phyloP scores from a whole-genome alignment of 2,113 vertebrate species.

The Orcinus orca region DNA sequence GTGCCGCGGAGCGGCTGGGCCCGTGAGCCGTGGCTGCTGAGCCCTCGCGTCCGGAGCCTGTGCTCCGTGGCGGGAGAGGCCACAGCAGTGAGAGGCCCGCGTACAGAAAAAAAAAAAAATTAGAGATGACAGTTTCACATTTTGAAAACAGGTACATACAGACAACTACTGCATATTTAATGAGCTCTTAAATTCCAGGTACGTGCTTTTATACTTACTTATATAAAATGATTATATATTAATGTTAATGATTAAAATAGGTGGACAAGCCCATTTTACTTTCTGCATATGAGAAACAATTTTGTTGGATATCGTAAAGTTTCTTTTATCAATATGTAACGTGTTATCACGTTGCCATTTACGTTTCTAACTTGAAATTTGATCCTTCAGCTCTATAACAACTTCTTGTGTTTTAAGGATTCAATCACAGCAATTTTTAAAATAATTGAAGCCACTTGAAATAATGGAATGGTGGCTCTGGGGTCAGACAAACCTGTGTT shows the following conservation, averaged over 20 bases:
- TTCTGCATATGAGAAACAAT: constrained; percentile 1
- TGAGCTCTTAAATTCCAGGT: background rate
- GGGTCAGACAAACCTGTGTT: constrained; percentile 4
- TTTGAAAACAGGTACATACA: background rate
- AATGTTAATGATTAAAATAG: background rate
- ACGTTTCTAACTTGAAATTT: constrained; percentile 43
- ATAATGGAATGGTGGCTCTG: constrained; percentile 19
- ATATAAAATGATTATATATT: background rate
- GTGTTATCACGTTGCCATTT: constrained; percentile 29
- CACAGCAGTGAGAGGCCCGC: no score
- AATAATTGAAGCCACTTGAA: constrained; percentile 39
- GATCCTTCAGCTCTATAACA: constrained; percentile 19
- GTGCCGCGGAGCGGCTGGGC: no score
- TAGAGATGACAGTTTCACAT: background rate
- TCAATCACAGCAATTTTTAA: background rate
- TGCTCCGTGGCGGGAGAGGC: no score
- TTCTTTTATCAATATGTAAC: constrained; percentile 16
- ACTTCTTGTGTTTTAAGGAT: constrained; percentile 33
- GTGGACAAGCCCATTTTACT: background rate
- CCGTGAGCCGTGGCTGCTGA: no score
- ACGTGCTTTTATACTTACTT: background rate
- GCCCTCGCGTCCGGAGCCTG: no score
- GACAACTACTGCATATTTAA: background rate
- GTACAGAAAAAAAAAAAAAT: no score
- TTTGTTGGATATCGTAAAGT: background rate